Evolutionary conservation across 2,888 invertebrate species (phyloP).

Genomic region (Candidula unifasciata): DNA sequence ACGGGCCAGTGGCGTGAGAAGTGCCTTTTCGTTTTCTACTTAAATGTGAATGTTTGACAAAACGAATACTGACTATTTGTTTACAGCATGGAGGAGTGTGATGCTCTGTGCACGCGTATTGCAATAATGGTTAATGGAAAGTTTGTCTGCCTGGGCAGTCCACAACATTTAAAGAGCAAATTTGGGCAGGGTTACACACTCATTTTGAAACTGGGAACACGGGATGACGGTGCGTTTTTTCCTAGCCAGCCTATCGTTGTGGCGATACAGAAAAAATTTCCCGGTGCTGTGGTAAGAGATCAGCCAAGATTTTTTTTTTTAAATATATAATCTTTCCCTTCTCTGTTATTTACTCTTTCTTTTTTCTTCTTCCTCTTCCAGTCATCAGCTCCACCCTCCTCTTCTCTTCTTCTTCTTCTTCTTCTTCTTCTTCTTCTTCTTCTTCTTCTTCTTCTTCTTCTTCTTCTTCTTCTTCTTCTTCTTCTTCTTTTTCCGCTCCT

Average conservation of each 20-base stretch:
- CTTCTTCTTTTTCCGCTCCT: not conserved
- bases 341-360: not conserved
- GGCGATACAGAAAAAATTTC: constrained; percentile 31
- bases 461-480: not conserved
- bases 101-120: constrained; percentile 78
- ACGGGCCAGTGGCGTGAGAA: too few relatives aligned
- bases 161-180: constrained; percentile 78
- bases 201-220: constrained; percentile 78
- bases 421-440: not conserved
- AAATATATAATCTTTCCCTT: not conserved
- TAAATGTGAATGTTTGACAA: too few relatives aligned
- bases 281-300: constrained; percentile 31
- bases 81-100: constrained; percentile 77
- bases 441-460: not conserved
- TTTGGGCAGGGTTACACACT: constrained; percentile 84
- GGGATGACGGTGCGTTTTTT: constrained; percentile 24
- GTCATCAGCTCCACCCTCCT: too few relatives aligned
- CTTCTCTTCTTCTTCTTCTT: not conserved
- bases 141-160: constrained; percentile 77
- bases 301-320: not conserved
- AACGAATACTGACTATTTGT: not conserved
- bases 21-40: too few relatives aligned
- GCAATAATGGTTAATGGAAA: constrained; percentile 79
- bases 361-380: not conserved
- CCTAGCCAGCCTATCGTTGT: constrained; percentile 37